These are phyloP conservation scores for Cynopterus brachyotis DNA, from an alignment of 2,113 vertebrate species.

Conservation along the genomic window DNA sequence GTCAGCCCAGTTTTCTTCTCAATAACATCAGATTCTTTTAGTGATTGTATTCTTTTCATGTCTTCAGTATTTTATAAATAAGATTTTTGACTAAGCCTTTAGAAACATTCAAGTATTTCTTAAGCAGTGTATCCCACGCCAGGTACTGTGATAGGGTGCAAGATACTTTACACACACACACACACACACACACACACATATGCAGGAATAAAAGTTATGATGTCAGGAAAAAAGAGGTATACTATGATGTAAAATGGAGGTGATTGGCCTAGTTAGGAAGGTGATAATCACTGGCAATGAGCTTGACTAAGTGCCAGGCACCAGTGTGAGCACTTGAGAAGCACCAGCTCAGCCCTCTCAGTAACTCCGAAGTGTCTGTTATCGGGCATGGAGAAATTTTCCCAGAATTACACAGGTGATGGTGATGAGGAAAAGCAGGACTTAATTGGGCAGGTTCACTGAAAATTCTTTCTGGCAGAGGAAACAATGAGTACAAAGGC, in stretches of 20 bases:
- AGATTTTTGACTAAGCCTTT: background rate
- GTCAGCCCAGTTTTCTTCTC: background rate
- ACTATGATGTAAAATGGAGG: background rate
- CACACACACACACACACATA: background rate
- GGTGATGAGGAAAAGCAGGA: background rate
- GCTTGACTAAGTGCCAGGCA: background rate
- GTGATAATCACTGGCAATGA: background rate
- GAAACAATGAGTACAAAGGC: background rate
- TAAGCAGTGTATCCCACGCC: background rate
- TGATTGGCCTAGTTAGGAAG: background rate
- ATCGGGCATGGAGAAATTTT: background rate
- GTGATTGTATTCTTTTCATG: background rate
- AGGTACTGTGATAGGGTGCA: background rate
- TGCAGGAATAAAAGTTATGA: background rate
- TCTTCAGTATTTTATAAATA: background rate
- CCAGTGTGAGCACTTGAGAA: background rate
- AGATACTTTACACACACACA: background rate
- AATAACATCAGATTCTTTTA: background rate
- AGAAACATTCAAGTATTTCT: conserved; percentile 4
- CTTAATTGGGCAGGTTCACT: background rate
- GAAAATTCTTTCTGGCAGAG: background rate
- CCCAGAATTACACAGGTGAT: background rate
- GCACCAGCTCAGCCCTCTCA: background rate
- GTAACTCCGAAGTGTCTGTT: background rate
- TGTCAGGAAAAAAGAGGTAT: background rate